Percentiles rank a stretch among this genome's conserved stretches.
Conservation (phyloP, 2,888 invertebrate genomes). For the Dasypogon diadema region DNA sequence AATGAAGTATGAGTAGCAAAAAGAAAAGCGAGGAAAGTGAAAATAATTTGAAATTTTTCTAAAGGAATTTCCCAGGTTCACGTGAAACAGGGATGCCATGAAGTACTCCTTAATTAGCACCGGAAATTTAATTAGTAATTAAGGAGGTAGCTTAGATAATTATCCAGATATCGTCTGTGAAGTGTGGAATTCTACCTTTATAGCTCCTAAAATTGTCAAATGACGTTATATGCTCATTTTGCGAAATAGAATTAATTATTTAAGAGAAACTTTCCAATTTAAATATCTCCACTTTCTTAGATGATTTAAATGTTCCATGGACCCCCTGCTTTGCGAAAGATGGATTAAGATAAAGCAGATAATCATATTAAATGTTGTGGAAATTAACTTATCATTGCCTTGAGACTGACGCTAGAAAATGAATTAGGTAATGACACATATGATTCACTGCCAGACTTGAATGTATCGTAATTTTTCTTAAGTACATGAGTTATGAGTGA, state of each 20-base stretch:
- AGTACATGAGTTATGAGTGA: no score
- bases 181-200: neutral
- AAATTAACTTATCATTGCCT: neutral
- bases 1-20: conserved; percentile 5
- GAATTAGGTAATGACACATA: no score
- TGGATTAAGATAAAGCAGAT: neutral
- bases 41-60: conserved; percentile 11
- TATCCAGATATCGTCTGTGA: conserved; percentile 23
- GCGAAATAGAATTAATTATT: conserved; percentile 1
- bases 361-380: neutral
- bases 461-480: no score
- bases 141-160: conserved; percentile 19
- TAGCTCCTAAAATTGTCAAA: neutral
- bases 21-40: conserved; percentile 7
- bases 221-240: neutral
- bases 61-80: neutral
- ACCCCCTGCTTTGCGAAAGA: neutral
- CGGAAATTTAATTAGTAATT: conserved; percentile 1
- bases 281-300: neutral
- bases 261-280: conserved; percentile 3
- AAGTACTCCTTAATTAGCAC: conserved; percentile 20
- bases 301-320: neutral
- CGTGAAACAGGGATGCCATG: neutral
- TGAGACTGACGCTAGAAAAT: neutral
- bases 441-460: no score